phyloP scores from a whole-genome alignment of 2,113 vertebrate genomes.

The Ploceus nigricollis region DNA sequence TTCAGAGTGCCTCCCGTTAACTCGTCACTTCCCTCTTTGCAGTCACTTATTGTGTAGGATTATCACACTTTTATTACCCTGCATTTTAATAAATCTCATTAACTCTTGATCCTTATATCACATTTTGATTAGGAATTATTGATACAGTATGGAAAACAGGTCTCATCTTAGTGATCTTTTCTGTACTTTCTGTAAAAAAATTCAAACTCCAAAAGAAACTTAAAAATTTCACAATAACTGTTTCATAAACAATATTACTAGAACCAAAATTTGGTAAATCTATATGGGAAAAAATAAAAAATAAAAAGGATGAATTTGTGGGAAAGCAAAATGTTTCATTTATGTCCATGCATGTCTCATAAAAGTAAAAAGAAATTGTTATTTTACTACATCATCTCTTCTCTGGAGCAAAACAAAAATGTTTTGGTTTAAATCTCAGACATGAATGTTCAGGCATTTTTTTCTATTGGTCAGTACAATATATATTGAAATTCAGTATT shows the following conservation, averaged over 20 bases:
- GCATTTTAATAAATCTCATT: slow-evolving; percentile 61
- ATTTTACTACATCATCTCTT: neutral
- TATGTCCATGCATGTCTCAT: neutral
- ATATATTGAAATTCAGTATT: neutral
- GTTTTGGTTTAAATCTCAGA: neutral
- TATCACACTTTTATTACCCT: slow-evolving; percentile 43
- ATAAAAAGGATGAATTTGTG: neutral
- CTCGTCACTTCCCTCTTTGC: slow-evolving; percentile 79
- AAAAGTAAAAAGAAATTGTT: neutral
- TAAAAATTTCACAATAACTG: neutral
- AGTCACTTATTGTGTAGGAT: slow-evolving; percentile 64
- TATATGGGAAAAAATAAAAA: neutral
- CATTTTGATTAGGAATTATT: slow-evolving; percentile 51
- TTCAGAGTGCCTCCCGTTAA: slow-evolving; percentile 86
- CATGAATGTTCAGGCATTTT: neutral
- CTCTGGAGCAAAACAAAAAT: neutral
- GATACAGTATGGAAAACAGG: slow-evolving; percentile 14
- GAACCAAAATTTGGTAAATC: neutral
- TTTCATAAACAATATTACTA: neutral
- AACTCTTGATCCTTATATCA: slow-evolving; percentile 21
- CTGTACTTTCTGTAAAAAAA: neutral
- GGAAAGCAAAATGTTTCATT: neutral
- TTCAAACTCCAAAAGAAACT: neutral
- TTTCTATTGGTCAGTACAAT: neutral
- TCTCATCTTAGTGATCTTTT: neutral